These are phyloP conservation scores for Caenorhabditis japonica DNA, from an alignment of 2,888 invertebrate genomes.

Conservation along the genomic window DNA sequence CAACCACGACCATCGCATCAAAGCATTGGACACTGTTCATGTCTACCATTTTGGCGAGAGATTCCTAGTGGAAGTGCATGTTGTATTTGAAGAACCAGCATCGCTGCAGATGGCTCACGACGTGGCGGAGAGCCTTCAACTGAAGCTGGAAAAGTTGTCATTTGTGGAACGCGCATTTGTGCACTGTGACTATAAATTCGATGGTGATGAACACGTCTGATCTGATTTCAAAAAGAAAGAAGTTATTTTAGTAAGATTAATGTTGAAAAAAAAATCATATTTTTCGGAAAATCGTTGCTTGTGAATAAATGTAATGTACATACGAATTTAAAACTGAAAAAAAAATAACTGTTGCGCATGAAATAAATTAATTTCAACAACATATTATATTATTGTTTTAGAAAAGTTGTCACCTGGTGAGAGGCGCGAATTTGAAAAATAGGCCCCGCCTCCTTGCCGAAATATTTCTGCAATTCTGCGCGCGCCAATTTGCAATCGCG, in stretches of 20 bases:
- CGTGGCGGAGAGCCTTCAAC: conserved; percentile 77
- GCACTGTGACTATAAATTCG: conserved; percentile 71
- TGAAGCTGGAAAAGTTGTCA: conserved; percentile 77
- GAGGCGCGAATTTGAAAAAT: too few relatives aligned
- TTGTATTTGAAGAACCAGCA: conserved; percentile 78
- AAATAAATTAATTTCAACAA: too few relatives aligned
- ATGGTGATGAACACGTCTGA: conserved; percentile 67
- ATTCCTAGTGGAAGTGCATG: conserved; percentile 76
- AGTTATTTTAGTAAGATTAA: neutral
- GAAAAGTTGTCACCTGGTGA: too few relatives aligned
- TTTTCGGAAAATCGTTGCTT: conserved; percentile 16
- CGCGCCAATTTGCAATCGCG: too few relatives aligned
- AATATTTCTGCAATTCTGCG: too few relatives aligned
- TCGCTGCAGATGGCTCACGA: conserved; percentile 78
- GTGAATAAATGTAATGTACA: conserved; percentile 36
- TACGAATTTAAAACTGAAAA: too few relatives aligned
- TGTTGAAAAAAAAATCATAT: too few relatives aligned
- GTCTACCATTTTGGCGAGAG: conserved; percentile 79
- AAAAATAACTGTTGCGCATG: too few relatives aligned
- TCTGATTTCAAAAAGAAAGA: conserved; percentile 3
- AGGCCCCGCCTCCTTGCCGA: too few relatives aligned
- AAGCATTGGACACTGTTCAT: conserved; percentile 78
- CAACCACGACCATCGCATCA: conserved; percentile 66
- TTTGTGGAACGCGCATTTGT: conserved; percentile 72
- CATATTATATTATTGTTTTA: too few relatives aligned